Evolutionary conservation across 2,113 vertebrate species (phyloP), one percentile per base, ranked within the genome.

Genomic region (Xiphophorus hellerii): DNA sequence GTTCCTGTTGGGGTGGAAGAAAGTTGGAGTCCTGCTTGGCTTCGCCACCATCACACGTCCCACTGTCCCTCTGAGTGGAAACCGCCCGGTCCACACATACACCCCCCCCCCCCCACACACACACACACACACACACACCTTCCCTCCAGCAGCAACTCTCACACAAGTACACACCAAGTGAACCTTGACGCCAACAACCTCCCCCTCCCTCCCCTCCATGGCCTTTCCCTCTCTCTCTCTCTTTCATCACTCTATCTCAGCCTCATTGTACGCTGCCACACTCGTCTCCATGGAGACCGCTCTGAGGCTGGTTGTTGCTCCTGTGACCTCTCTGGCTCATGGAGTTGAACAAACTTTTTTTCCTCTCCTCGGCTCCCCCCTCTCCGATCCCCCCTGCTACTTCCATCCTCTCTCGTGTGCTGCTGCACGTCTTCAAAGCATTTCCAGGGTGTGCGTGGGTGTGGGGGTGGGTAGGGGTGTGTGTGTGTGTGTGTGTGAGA

Each of bases 201-300:
- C 12, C 85, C 82, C 80, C 84, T 0, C n/a, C 51, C 30, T 25
- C 31, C 14, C 25, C 54, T 74, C 79, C 78, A 76, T 87, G 84
- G 78, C 90, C 88, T 85, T 89, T 86, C 85, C 77, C 84, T 89
- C 87, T 80, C 85, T 85, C 84, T 63, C 77, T 78, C 88, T 87
- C 86, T 90, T 89, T 90, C 83, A 90, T 86, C 86, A 78, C 87
- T 83, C 88, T 82, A 88, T 91, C 88, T 89, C 88, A 82, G 87
- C 84, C 91, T 90, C 90, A 92, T 94, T 95, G 94, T 94, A 90
- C 88, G 74, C 90, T 86, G 92, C 92, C 92, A 91, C 91, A 88
- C 93, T 93, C 85, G 93, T 95, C 93, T 91, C 94, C 94, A 95
- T 95, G 94, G 95, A 91, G 95, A 95, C 95, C 69, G 84, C 77